These are phyloP conservation scores for Acanthacorydalis orientalis DNA, from an alignment of 2,888 invertebrate genomes.

Conservation along the genomic window DNA sequence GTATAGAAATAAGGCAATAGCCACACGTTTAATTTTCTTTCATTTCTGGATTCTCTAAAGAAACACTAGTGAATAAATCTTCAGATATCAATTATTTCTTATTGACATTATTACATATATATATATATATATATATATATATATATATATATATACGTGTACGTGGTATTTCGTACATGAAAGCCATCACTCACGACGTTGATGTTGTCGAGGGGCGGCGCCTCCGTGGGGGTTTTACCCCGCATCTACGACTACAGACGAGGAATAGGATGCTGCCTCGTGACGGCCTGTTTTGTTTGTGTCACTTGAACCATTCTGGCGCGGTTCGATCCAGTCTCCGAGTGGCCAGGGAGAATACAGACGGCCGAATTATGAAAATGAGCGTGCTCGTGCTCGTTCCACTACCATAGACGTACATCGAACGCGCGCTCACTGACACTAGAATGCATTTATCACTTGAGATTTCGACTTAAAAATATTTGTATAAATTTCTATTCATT, in stretches of 20 bases:
- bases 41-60: neutral
- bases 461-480: no score
- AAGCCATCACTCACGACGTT: no score
- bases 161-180: neutral
- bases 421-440: no score
- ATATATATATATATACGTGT: neutral
- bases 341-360: conserved; percentile 34
- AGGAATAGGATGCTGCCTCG: neutral
- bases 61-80: neutral
- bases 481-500: no score
- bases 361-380: conserved; percentile 44
- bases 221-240: neutral
- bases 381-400: conserved; percentile 12
- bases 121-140: neutral
- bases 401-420: no score
- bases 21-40: neutral
- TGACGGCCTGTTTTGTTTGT: conserved; percentile 8
- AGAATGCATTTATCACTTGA: no score
- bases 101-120: neutral
- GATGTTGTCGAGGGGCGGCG: no score
- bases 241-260: neutral
- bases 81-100: neutral
- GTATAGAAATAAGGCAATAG: no score
- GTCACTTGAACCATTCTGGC: conserved; percentile 25
- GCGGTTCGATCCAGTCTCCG: conserved; percentile 34